Evolutionary conservation across 1,140 invertebrate genomes (phyloP).

Genomic region (Mesaphorura yosii): DNA sequence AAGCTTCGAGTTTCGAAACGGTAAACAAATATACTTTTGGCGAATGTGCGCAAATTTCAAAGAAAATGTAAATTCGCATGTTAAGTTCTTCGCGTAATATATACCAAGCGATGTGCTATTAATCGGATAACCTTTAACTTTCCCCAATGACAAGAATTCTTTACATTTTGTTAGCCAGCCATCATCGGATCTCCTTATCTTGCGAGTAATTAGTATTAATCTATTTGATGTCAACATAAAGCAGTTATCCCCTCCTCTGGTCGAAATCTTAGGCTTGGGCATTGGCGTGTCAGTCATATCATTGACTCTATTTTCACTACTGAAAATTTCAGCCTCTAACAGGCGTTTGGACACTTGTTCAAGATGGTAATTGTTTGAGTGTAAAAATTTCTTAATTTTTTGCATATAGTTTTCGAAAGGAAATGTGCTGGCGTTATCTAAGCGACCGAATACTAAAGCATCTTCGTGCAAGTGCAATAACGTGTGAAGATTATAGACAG

Average conservation of each 20-base stretch:
- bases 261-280: no score
- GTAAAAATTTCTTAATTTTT: conserved; percentile 34
- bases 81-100: neutral
- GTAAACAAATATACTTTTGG: neutral
- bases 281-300: neutral
- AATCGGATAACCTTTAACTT: neutral
- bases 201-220: no score
- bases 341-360: conserved; percentile 35
- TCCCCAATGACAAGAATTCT: no score
- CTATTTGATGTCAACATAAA: neutral
- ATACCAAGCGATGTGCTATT: neutral
- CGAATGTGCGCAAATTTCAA: no score
- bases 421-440: conserved; percentile 37
- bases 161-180: no score
- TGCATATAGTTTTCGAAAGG: conserved; percentile 39
- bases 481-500: conserved; percentile 34
- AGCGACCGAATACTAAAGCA: conserved; percentile 34
- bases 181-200: no score
- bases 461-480: conserved; percentile 36
- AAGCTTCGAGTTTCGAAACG: neutral
- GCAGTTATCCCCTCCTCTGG: neutral
- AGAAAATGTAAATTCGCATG: no score
- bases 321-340: neutral
- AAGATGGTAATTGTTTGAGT: conserved; percentile 30
- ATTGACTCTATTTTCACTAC: neutral